Evolutionary conservation across 2,888 invertebrate species (phyloP).

Genomic region (Megaustenia siamemsis): DNA sequence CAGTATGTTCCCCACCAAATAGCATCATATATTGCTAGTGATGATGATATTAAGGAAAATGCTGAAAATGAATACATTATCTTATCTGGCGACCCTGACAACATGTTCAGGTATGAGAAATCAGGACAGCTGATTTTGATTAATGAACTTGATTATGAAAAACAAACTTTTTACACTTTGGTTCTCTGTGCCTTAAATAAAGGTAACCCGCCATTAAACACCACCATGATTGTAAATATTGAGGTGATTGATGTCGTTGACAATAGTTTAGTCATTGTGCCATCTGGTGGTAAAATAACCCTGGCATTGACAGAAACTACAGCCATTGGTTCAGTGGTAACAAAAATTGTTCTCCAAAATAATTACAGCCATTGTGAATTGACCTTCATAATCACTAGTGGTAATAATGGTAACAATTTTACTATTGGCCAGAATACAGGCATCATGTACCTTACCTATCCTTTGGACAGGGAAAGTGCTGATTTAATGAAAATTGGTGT

Average conservation of each 20-base stretch:
- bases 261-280: background rate
- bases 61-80: conserved; percentile 63
- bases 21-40: conserved; percentile 62
- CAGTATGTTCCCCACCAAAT: background rate
- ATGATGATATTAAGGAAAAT: conserved; percentile 64
- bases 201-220: conserved; percentile 41
- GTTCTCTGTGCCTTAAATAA: conserved; percentile 56
- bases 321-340: conserved; percentile 50
- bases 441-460: conserved; percentile 45
- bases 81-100: conserved; percentile 62
- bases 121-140: conserved; percentile 46
- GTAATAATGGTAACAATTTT: conserved; percentile 56
- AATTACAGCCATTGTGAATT: conserved; percentile 60
- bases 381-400: conserved; percentile 57
- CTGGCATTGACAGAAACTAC: conserved; percentile 60
- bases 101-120: conserved; percentile 29
- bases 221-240: conserved; percentile 32
- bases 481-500: background rate
- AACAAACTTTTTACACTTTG: conserved; percentile 7
- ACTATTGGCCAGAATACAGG: conserved; percentile 57
- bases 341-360: conserved; percentile 58
- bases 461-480: conserved; percentile 60
- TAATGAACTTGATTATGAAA: conserved; percentile 37
- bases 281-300: background rate
- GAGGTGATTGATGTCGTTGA: conserved; percentile 14